A percentile compares a stretch with the other conserved stretches of the same genome.
Evolutionary conservation across 2,888 invertebrate species (phyloP).

Genomic region (Ecdyonurus torrentis): DNA sequence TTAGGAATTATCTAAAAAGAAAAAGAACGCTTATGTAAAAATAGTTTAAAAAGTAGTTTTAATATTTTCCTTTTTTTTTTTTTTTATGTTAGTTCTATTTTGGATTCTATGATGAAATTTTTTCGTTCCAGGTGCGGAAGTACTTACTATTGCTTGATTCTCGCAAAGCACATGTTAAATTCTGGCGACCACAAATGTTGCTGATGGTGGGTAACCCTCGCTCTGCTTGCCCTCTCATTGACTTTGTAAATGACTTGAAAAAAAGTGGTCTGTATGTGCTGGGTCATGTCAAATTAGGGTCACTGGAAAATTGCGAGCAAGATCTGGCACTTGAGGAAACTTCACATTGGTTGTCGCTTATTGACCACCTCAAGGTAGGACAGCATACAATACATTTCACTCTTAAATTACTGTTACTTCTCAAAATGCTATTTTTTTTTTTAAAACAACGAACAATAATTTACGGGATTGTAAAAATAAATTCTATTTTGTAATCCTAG

Average conservation of each 20-base stretch:
- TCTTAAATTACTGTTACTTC: too few species aligned
- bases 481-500: too few species aligned
- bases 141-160: constrained; percentile 89
- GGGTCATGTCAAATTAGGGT: constrained; percentile 57
- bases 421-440: too few species aligned
- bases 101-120: neutral
- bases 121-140: constrained; percentile 61
- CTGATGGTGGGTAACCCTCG: constrained; percentile 83
- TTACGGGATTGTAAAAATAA: too few species aligned
- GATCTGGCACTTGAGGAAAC: constrained; percentile 65
- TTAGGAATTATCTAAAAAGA: neutral
- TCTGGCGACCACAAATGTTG: constrained; percentile 96
- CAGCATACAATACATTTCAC: too few species aligned
- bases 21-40: constrained; percentile 6
- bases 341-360: constrained; percentile 79
- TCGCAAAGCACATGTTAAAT: constrained; percentile 95
- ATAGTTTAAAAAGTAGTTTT: neutral
- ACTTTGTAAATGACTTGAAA: constrained; percentile 96
- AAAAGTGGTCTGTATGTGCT: constrained; percentile 81
- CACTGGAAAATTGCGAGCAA: constrained; percentile 24
- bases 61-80: too few species aligned
- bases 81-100: too few species aligned
- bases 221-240: constrained; percentile 77
- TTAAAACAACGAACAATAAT: too few species aligned
- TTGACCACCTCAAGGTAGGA: constrained; percentile 84